Base-by-base conservation (phyloP, 2,113 vertebrate genomes). In the Sorex araneus region DNA sequence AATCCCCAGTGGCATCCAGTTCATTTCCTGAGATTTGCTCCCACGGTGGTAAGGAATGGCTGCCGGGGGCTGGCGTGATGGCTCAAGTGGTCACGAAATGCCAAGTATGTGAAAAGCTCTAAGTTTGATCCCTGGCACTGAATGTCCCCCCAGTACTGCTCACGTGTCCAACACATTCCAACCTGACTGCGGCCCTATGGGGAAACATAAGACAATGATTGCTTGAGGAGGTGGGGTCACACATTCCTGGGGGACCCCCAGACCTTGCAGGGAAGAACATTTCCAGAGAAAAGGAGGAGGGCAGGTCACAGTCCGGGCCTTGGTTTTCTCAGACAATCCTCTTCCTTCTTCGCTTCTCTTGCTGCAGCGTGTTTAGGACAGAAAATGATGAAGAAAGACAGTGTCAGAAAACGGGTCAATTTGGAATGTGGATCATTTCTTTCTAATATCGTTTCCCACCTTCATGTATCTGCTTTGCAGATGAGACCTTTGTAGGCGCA, bases 271-370 rank as follows among this genome's bases (percentile, higher is more conserved):
- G 13, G 3, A 45, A 74, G 15, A n/a, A 11, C 0, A 3, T 36
- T 34, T 92, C 71, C 23, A 15, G 47, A 80, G 3, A 19, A 57
- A 45, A 63, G 32, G 57, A 32, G 13, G 43, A 32, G 15, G n/a
- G 10, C 45, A 63, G 25, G 27, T 30, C 47, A n/a, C 6, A 45
- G 63, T 19, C 2, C 0, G 10, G 54, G 63, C 21, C 27, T 32
- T 43, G 54, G 12, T 45, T 89, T 86, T 69, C 81, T 70, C 71
- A 87, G 87, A 57, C 66, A 81, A 57, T 32, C 23, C 45, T 86
- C 60, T 23, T 90, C 63, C 32, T 76, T 36, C 16, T 87, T 63
- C 57, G 73, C 80, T 89, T 47, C 57, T 77, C 80, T 89, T 47
- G 32, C n/a, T 87, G 0, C 34, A 23, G 21, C 23, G 32, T 76